Percentiles rank a stretch among this genome's conserved stretches.
Conservation (phyloP, 2,113 vertebrate genomes). For the Rhadina sibilatrix region DNA sequence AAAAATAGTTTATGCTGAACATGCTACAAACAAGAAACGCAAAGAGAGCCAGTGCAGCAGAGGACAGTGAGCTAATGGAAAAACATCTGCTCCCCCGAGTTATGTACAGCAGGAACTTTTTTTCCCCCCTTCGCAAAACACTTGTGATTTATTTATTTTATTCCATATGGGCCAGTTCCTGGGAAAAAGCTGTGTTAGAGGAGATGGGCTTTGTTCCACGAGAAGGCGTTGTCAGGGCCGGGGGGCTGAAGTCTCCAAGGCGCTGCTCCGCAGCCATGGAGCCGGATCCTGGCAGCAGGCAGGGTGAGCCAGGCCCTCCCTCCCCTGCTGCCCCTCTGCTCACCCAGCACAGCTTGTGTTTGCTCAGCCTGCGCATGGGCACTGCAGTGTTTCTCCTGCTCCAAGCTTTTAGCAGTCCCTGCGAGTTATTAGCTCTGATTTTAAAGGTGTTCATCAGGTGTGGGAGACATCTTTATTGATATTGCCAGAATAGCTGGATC, state of each 20-base stretch:
- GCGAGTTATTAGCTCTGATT: not conserved
- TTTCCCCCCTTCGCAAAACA: not conserved
- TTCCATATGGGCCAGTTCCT: slow-evolving; percentile 2
- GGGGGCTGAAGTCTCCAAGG: not conserved
- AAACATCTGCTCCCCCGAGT: slow-evolving; percentile 58
- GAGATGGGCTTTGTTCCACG: not conserved
- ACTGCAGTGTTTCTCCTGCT: not conserved
- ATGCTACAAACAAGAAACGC: not conserved
- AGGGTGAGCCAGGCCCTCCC: not conserved
- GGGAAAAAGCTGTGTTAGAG: slow-evolving; percentile 13
- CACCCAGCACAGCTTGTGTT: not conserved
- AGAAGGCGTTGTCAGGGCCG: not conserved
- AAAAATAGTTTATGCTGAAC: not conserved
- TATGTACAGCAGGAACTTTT: slow-evolving; percentile 41
- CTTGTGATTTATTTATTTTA: slow-evolving; percentile 53
- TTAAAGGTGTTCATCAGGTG: not conserved
- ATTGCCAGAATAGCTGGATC: not conserved
- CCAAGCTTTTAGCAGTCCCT: not conserved
- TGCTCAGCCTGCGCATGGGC: not conserved
- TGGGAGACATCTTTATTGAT: not conserved
- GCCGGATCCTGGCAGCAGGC: not conserved
- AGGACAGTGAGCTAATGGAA: slow-evolving; percentile 64
- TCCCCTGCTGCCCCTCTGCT: not conserved
- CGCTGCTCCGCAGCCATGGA: fast-evolving
- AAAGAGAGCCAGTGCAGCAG: slow-evolving; percentile 11